Evolutionary conservation across 1,140 invertebrate species (phyloP).

Genomic region (Papilio polyxenes): DNA sequence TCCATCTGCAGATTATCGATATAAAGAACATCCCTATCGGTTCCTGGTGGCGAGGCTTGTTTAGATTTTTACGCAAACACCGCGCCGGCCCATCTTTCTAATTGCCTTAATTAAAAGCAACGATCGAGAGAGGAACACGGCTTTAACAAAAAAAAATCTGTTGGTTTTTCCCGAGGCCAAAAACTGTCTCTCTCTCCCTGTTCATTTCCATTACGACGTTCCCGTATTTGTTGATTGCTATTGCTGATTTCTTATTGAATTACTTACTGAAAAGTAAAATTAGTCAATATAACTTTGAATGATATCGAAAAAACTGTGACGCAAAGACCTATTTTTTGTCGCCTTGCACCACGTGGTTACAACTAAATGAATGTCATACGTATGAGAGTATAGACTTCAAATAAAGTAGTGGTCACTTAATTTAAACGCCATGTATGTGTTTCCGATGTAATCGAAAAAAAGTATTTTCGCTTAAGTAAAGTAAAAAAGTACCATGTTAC

Average conservation of each 20-base stretch:
- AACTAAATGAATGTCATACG: too few species aligned
- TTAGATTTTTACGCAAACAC: conserved; percentile 77
- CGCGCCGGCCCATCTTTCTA: conserved; percentile 68
- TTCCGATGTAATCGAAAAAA: too few species aligned
- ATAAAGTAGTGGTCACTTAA: too few species aligned
- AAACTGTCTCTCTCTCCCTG: conserved; percentile 15
- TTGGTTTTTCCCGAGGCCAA: conserved; percentile 32
- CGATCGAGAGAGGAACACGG: conserved; percentile 49
- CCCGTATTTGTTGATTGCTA: neutral
- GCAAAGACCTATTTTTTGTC: too few species aligned
- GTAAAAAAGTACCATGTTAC: too few species aligned
- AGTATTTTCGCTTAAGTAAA: too few species aligned
- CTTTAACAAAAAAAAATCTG: conserved; percentile 39
- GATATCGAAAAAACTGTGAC: too few species aligned
- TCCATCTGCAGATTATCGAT: conserved; percentile 10
- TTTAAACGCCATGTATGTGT: too few species aligned
- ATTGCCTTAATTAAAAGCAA: conserved; percentile 76
- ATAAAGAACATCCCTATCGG: conserved; percentile 46
- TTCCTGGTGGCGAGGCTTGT: conserved; percentile 61
- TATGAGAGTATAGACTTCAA: too few species aligned
- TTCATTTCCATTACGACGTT: conserved; percentile 23
- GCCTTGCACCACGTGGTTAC: too few species aligned
- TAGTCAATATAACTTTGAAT: neutral
- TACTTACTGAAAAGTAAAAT: neutral
- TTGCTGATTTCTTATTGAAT: neutral